Evolutionary conservation across 2,113 vertebrate genomes (phyloP).

Genomic region (Maylandia zebra): DNA sequence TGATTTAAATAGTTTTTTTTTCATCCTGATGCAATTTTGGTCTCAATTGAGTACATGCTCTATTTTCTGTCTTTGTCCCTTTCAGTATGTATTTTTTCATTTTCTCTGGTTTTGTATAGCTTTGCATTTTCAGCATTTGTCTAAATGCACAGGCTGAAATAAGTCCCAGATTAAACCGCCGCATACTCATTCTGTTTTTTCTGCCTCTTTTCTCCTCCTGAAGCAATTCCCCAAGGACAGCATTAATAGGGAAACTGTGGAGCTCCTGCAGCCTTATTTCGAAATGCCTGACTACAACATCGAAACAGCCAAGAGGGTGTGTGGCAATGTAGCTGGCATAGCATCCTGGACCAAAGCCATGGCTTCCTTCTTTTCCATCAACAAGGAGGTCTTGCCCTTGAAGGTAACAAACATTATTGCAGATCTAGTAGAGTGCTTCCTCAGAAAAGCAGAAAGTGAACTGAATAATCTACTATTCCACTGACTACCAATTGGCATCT

Average conservation of each 20-base stretch:
- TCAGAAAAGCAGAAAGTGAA: background rate
- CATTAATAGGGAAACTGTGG: constrained; percentile 91
- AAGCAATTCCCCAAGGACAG: constrained; percentile 96
- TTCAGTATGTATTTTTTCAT: background rate
- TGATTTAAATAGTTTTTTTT: no score
- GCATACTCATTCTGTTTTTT: background rate
- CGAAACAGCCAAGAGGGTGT: constrained; percentile 88
- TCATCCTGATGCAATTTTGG: background rate
- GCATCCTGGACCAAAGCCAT: constrained; percentile 97
- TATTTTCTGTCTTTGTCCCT: background rate
- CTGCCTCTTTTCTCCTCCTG: background rate
- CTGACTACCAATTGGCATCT: background rate
- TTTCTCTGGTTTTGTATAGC: background rate
- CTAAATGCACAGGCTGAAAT: background rate
- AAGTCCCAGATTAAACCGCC: background rate
- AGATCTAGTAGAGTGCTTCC: background rate
- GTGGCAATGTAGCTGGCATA: constrained; percentile 91
- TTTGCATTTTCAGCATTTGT: background rate
- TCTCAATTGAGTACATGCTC: background rate
- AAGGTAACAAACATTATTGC: constrained; percentile 71
- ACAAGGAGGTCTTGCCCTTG: constrained; percentile 93
- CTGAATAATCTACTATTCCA: background rate
- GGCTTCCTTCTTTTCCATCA: constrained; percentile 90
- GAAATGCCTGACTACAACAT: constrained; percentile 93
- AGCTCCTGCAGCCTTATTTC: constrained; percentile 90